Base-by-base conservation (phyloP, 2,888 invertebrate species). In the Eutolmus rufibarbis region DNA sequence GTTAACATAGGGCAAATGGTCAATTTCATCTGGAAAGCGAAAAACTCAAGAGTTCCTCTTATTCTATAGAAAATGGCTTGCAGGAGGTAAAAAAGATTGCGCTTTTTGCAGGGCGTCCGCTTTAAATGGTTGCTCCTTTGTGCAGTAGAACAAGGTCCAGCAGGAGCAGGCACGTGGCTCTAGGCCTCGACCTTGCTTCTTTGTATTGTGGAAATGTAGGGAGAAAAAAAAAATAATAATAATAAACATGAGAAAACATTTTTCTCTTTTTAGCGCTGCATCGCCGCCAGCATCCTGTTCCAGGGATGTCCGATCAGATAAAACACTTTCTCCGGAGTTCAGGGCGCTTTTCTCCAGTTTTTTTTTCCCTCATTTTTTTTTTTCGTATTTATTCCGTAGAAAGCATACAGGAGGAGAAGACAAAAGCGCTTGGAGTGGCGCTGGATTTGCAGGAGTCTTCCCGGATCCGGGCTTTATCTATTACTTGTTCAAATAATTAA, bases 401-500 rank as follows among this genome's bases (percentile, higher is more conserved):
- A 51, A 66, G 66, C 23, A 28, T 12, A 23, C 8, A 23, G 66
- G 66, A 66, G 28, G 3, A 8, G 8, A 66, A 66, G 28, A 66
- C 66, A 66, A 66, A 66, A 66, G 66, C 66, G 66, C 66, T 28
- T 12, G 23, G 66, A 66, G 4, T 51, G 51, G 66, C 14, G n/a
- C 9, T 5, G 7, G 57, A 9, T 1, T 34, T 51, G 19, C 7
- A 28, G 66, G 66, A 66, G 0, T 66, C 12, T 66, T 66, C 66
- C 66, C 28, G 66, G 66, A 66, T 4, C 66, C 28, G 66, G 66
- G 28, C 28, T 79, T 79, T 79, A 79, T 79, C 51, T 46, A 79
- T 46, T 79, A 79, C 79, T 46, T 79, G 51, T 79, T 79, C 79
- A 79, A 79, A 79, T 79, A 79, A 79, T 79, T 79, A 79, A 79